Conservation (phyloP, 1,140 invertebrate genomes). For the Saccostrea cuccullata region DNA sequence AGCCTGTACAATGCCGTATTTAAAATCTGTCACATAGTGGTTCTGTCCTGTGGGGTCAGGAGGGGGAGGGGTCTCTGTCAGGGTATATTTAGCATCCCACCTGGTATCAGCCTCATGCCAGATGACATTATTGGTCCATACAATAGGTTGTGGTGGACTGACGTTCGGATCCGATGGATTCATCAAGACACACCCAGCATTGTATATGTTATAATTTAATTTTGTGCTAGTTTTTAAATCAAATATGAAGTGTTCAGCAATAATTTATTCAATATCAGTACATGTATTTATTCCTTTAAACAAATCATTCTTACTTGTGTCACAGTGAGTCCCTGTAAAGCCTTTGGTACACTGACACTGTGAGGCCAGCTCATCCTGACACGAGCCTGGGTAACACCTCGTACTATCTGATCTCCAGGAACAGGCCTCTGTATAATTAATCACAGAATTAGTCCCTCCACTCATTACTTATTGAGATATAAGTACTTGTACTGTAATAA, state of each 20-base stretch:
- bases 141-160: not conserved
- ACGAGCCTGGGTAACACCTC: slow-evolving; percentile 60
- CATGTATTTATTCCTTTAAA: no score
- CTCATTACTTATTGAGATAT: no score
- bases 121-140: slow-evolving; percentile 42
- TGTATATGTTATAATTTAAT: not conserved
- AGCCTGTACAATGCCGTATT: slow-evolving; percentile 47
- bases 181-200: not conserved
- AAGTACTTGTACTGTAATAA: no score
- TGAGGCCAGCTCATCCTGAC: slow-evolving; percentile 42
- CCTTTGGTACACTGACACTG: slow-evolving; percentile 55
- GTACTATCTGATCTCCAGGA: slow-evolving; percentile 61
- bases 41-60: slow-evolving; percentile 16
- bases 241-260: no score
- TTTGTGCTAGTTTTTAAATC: no score
- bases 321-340: slow-evolving; percentile 58
- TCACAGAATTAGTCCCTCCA: no score
- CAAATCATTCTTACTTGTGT: slow-evolving; percentile 53
- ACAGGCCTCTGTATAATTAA: slow-evolving; percentile 56
- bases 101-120: slow-evolving; percentile 5
- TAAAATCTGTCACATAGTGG: slow-evolving; percentile 52
- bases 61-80: not conserved
- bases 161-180: slow-evolving; percentile 34
- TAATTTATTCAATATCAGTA: no score
- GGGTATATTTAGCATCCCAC: slow-evolving; percentile 13